Conservation (phyloP, 2,797 vertebrate genomes). For the Acrocephalus scirpaceus region DNA sequence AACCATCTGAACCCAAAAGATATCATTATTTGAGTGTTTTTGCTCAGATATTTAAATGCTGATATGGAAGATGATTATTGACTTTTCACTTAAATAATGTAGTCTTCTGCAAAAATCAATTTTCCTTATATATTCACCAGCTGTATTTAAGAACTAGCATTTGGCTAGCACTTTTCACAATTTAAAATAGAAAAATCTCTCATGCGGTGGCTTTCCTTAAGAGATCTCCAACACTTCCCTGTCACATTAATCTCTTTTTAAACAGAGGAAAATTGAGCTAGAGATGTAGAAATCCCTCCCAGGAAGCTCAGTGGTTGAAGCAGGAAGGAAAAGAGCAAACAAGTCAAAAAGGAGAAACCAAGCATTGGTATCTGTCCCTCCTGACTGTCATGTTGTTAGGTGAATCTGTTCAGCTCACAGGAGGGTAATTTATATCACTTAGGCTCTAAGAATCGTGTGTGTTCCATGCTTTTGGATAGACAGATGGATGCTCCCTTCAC, state of each 20-base stretch:
- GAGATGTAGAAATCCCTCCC: neutral
- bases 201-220: neutral
- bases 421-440: neutral
- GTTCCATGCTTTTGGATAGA: neutral
- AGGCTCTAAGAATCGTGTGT: neutral
- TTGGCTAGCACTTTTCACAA: constrained; percentile 38
- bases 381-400: neutral
- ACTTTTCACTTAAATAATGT: constrained; percentile 13
- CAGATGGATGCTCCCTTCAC: neutral
- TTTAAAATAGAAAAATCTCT: constrained; percentile 53
- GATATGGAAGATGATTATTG: constrained; percentile 11
- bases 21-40: neutral
- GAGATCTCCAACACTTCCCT: neutral
- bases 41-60: neutral
- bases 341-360: neutral
- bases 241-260: neutral
- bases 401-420: neutral
- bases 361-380: neutral
- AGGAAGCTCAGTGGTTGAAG: neutral
- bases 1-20: neutral
- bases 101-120: constrained; percentile 18
- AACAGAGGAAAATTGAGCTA: neutral
- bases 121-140: constrained; percentile 36
- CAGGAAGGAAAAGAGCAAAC: neutral
- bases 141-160: constrained; percentile 42